A percentile compares a stretch with the other conserved stretches of the same genome.
phyloP scores from a whole-genome alignment of 2,113 vertebrate genomes.

The Chauna torquata region DNA sequence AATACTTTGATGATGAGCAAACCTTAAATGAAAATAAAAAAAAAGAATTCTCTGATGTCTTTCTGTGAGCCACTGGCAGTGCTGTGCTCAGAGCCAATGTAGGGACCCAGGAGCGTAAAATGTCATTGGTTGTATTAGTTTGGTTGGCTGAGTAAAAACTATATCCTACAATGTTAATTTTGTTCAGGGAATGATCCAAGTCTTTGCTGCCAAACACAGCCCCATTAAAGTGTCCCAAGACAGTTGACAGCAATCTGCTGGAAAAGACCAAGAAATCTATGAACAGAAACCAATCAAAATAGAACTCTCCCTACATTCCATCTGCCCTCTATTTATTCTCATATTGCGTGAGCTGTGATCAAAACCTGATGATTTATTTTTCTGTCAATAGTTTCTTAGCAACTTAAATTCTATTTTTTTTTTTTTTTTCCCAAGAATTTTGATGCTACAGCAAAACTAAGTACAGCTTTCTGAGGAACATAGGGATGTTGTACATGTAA shows the following conservation, averaged over 20 bases:
- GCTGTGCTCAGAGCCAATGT: not conserved
- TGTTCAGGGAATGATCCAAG: not conserved
- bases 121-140: not conserved
- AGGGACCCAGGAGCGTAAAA: not conserved
- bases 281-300: not conserved
- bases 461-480: not conserved
- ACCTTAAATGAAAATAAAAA: not conserved
- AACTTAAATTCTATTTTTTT: not conserved
- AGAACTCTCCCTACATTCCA: not conserved
- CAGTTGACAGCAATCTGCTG: not conserved
- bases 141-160: not conserved
- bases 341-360: not conserved
- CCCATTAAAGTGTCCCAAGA: not conserved
- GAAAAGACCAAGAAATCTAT: not conserved
- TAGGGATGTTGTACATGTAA: not conserved
- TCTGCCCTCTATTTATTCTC: not conserved
- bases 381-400: not conserved
- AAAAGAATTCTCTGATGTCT: not conserved
- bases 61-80: not conserved
- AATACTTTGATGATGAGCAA: conserved; percentile 6
- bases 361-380: not conserved
- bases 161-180: not conserved
- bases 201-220: not conserved
- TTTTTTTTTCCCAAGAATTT: not conserved
- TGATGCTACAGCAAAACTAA: not conserved